Conservation (phyloP, 2,797 vertebrate genomes). For the Chloroceryle amazona region DNA sequence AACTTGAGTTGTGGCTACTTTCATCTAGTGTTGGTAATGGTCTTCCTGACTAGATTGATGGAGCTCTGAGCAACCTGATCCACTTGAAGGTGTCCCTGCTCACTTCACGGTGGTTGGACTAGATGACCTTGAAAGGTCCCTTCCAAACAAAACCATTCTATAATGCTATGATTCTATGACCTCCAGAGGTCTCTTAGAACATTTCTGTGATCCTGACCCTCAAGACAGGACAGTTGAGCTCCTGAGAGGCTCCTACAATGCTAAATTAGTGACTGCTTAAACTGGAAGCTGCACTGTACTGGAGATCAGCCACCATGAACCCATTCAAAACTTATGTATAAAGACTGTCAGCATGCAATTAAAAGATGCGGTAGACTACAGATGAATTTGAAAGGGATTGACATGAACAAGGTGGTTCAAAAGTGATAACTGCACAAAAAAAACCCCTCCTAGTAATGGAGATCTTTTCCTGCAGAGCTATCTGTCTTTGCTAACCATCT, state of each 20-base stretch:
- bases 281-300: background rate
- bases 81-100: too few species aligned
- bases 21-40: background rate
- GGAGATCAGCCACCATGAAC: background rate
- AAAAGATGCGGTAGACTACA: background rate
- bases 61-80: too few species aligned
- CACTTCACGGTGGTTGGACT: too few species aligned
- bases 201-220: background rate
- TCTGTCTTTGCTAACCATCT: background rate
- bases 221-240: background rate
- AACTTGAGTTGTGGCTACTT: background rate
- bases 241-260: background rate
- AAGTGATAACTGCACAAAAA: background rate
- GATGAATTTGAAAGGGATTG: background rate
- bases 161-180: background rate
- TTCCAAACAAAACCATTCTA: too few species aligned
- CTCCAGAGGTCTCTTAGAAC: background rate
- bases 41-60: background rate
- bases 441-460: background rate
- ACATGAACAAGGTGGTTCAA: background rate
- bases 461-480: background rate
- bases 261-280: background rate
- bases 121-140: too few species aligned
- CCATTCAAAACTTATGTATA: fast-evolving
- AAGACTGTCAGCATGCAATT: background rate